Evolutionary conservation across 2,888 invertebrate genomes (phyloP).

Genomic region (Lasioglossum marginatum): DNA sequence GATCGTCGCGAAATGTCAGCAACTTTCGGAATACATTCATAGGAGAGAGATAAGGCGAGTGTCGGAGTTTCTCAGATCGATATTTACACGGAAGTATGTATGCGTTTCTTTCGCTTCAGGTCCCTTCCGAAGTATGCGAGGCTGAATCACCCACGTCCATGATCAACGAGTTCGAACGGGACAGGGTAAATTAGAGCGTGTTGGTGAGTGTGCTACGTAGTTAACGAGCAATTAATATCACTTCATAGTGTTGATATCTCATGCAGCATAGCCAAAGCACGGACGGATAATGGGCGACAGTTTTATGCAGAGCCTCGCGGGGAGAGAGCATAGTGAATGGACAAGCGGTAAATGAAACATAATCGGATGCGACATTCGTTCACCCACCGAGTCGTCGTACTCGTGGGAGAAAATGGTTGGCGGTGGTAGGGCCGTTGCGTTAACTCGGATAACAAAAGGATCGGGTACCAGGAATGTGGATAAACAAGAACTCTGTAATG

Average conservation of each 20-base stretch:
- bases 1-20: background rate
- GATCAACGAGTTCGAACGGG: slow-evolving; percentile 35
- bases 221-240: slow-evolving; percentile 66
- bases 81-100: slow-evolving; percentile 10
- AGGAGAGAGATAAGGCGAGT: background rate
- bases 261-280: slow-evolving; percentile 83
- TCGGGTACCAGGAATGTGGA: slow-evolving; percentile 10
- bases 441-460: slow-evolving; percentile 32
- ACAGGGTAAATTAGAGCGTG: slow-evolving; percentile 41
- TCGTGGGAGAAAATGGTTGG: slow-evolving; percentile 76
- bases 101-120: background rate
- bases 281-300: slow-evolving; percentile 70
- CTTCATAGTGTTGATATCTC: slow-evolving; percentile 67
- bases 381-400: slow-evolving; percentile 29
- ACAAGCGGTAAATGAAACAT: slow-evolving; percentile 33
- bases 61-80: background rate
- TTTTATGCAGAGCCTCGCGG: slow-evolving; percentile 54
- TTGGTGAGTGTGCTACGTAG: slow-evolving; percentile 47
- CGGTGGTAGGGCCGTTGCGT: slow-evolving; percentile 70
- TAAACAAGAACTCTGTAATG: slow-evolving; percentile 55
- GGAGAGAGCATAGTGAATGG: background rate
- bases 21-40: background rate
- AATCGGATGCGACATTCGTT: slow-evolving; percentile 29
- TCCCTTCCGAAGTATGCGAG: slow-evolving; percentile 7
- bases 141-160: slow-evolving; percentile 44